A percentile compares a stretch with the other conserved stretches of the same genome.
These are phyloP conservation scores for Pseudomyrmex gracilis DNA, from an alignment of 1,140 invertebrate species.

Conservation along the genomic window DNA sequence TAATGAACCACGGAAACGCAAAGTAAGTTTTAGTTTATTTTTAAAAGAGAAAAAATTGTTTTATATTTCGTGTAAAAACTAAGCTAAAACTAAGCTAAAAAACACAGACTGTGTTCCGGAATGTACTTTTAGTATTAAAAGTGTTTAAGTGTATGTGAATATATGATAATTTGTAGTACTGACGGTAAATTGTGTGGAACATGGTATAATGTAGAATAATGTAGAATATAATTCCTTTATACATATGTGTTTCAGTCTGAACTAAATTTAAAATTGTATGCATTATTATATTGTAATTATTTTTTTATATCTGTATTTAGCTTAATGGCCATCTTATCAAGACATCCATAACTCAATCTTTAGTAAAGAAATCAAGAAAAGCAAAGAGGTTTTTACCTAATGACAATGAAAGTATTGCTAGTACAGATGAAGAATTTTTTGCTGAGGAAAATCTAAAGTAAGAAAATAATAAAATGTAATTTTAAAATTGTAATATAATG, in stretches of 20 bases:
- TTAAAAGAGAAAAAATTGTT: too few species aligned
- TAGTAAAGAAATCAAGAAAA: conserved; percentile 66
- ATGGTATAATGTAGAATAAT: too few species aligned
- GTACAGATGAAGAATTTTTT: conserved; percentile 80
- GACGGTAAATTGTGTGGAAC: too few species aligned
- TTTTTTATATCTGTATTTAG: conserved; percentile 55
- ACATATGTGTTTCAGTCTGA: neutral
- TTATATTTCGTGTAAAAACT: too few species aligned
- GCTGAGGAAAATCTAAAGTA: conserved; percentile 76
- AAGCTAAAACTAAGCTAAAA: too few species aligned
- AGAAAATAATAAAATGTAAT: conserved; percentile 7
- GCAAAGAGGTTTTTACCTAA: conserved; percentile 57
- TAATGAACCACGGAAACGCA: too few species aligned
- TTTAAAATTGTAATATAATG: neutral
- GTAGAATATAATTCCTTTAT: too few species aligned
- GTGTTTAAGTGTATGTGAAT: too few species aligned
- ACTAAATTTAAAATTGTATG: neutral
- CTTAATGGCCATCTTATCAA: conserved; percentile 64
- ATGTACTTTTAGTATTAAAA: too few species aligned
- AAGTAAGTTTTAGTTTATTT: too few species aligned
- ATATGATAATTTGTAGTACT: too few species aligned
- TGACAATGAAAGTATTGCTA: conserved; percentile 81
- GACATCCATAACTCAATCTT: conserved; percentile 34
- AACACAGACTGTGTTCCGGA: too few species aligned
- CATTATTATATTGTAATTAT: conserved; percentile 13